These are phyloP conservation scores for Drosophila prolongata DNA, from an alignment of 2,888 invertebrate genomes.

Conservation along the genomic window DNA sequence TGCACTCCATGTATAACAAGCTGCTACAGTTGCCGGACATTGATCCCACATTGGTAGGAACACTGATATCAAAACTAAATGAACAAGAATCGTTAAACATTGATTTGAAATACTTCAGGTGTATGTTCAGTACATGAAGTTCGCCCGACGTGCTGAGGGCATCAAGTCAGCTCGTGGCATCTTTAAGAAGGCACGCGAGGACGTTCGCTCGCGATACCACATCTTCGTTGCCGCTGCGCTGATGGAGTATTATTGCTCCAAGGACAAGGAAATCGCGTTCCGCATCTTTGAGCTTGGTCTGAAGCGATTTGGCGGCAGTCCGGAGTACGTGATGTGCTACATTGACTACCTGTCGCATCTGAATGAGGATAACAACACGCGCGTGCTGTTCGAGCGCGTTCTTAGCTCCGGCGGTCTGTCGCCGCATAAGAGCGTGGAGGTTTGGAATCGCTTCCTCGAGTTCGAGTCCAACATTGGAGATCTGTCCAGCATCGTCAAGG, in stretches of 20 bases:
- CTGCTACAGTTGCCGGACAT: slow-evolving; percentile 94
- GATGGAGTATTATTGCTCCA: slow-evolving; percentile 99
- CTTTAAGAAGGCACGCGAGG: slow-evolving; percentile 97
- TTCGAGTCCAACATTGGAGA: slow-evolving; percentile 99
- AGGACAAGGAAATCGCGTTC: slow-evolving; percentile 98
- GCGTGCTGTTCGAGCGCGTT: slow-evolving; percentile 99
- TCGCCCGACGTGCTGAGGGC: slow-evolving; percentile 97
- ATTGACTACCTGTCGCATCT: slow-evolving; percentile 98
- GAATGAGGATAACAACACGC: slow-evolving; percentile 99
- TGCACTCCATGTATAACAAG: slow-evolving; percentile 96
- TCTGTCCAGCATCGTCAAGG: slow-evolving; percentile 97
- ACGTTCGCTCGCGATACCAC: slow-evolving; percentile 93
- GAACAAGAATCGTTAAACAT: not conserved
- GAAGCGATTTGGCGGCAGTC: slow-evolving; percentile 97
- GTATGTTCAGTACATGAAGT: slow-evolving; percentile 99
- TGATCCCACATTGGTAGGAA: slow-evolving; percentile 95
- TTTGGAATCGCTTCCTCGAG: slow-evolving; percentile 99
- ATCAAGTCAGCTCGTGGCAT: slow-evolving; percentile 97
- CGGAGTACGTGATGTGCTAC: slow-evolving; percentile 97
- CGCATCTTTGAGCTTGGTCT: slow-evolving; percentile 98
- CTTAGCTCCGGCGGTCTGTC: slow-evolving; percentile 96
- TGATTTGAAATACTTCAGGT: slow-evolving; percentile 86
- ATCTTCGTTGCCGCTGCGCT: slow-evolving; percentile 98
- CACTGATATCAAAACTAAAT: not conserved
- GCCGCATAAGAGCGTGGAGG: slow-evolving; percentile 97